Conservation (phyloP, 1,140 invertebrate species). For the Drosophila nebulosa region DNA sequence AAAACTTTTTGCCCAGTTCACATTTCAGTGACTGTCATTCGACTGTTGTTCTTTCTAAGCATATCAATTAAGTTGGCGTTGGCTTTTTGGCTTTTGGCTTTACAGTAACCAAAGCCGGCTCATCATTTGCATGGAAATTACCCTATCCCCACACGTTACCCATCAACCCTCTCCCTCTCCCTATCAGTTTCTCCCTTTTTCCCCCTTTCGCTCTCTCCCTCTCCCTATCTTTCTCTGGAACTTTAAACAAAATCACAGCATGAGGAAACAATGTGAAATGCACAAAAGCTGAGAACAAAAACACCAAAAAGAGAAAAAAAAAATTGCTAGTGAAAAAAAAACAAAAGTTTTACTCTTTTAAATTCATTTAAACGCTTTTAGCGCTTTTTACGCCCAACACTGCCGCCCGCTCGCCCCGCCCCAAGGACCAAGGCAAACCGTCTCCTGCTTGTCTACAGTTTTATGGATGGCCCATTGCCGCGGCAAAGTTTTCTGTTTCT, state of each 20-base stretch:
- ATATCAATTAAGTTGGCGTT: constrained; percentile 62
- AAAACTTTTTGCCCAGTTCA: constrained; percentile 36
- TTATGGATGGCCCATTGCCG: constrained; percentile 32
- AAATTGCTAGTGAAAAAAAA: no score
- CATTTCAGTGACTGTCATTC: constrained; percentile 51
- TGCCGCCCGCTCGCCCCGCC: no score
- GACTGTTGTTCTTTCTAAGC: constrained; percentile 60
- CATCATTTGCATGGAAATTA: constrained; percentile 67
- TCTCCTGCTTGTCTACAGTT: constrained; percentile 34
- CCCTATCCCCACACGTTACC: constrained; percentile 13
- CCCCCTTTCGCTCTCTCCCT: not conserved
- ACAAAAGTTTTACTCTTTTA: constrained; percentile 59
- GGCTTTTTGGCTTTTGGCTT: constrained; percentile 33
- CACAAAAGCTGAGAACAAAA: constrained; percentile 22
- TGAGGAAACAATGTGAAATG: constrained; percentile 49
- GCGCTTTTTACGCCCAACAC: constrained; percentile 58
- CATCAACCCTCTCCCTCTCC: no score
- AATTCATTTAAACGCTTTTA: constrained; percentile 75
- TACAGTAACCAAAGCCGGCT: constrained; percentile 25
- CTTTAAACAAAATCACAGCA: constrained; percentile 52
- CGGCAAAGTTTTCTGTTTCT: constrained; percentile 33
- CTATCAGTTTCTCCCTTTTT: not conserved
- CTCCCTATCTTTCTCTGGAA: constrained; percentile 45
- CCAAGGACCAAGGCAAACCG: constrained; percentile 5
- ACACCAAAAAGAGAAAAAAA: constrained; percentile 34